phyloP scores from a whole-genome alignment of 2,113 vertebrate species.

The Clinocottus analis region DNA sequence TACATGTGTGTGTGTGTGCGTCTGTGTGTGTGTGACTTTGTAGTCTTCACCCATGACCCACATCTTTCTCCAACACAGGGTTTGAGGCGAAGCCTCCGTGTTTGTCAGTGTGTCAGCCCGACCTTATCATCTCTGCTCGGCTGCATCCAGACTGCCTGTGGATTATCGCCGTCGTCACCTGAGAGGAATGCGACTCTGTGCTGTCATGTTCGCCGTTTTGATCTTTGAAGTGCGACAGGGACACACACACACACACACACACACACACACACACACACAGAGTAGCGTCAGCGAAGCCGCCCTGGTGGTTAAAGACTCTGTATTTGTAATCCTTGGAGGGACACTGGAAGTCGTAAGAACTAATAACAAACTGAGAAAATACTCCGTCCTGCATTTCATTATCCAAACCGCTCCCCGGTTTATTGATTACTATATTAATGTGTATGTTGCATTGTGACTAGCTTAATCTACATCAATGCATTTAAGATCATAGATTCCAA shows the following conservation, averaged over 20 bases:
- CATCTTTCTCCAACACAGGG: slow-evolving; percentile 11
- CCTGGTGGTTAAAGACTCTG: neutral
- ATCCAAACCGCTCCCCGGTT: too few relatives aligned
- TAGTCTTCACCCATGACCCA: slow-evolving; percentile 64
- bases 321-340: neutral
- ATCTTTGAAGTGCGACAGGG: slow-evolving; percentile 45
- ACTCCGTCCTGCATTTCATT: too few relatives aligned
- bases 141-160: slow-evolving; percentile 50
- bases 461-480: too few relatives aligned
- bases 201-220: slow-evolving; percentile 57
- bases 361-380: too few relatives aligned
- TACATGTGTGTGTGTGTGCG: neutral
- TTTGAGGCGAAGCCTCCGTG: slow-evolving; percentile 63
- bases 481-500: neutral
- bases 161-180: slow-evolving; percentile 70
- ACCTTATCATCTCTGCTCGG: slow-evolving; percentile 52
- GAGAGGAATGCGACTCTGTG: slow-evolving; percentile 56
- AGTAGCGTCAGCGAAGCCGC: neutral
- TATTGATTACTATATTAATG: too few relatives aligned
- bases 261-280: neutral
- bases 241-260: neutral
- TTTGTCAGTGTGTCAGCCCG: slow-evolving; percentile 65
- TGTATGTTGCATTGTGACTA: too few relatives aligned
- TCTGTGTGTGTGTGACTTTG: slow-evolving; percentile 29
- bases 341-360: slow-evolving; percentile 5